Percentiles rank a stretch among this genome's conserved stretches.
These are phyloP conservation scores for Cottoperca gobio DNA, from an alignment of 2,797 vertebrate species.

Conservation along the genomic window DNA sequence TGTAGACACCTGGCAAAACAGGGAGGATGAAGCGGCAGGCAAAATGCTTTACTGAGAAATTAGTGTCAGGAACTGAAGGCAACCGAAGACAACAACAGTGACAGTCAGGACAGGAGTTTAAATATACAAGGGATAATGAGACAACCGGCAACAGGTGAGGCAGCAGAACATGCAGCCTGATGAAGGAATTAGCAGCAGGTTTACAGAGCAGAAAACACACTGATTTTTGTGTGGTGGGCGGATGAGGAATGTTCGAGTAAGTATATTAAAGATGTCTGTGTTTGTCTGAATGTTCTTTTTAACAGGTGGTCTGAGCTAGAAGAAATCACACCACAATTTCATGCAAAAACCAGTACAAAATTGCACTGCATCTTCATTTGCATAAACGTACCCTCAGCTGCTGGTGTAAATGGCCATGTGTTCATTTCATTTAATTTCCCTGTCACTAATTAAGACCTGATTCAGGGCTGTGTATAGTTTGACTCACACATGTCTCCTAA, in stretches of 20 bases:
- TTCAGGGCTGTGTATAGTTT: background rate
- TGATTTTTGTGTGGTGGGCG: constrained; percentile 4
- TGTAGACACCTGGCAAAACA: constrained; percentile 20
- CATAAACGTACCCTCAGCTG: background rate
- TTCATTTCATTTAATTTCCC: background rate
- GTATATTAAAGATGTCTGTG: background rate
- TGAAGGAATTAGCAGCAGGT: constrained; percentile 35
- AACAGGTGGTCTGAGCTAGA: constrained; percentile 1
- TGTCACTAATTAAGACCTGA: background rate
- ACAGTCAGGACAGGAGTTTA: constrained; percentile 45
- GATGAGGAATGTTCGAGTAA: background rate
- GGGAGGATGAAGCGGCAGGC: background rate
- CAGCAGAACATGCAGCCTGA: constrained; percentile 23
- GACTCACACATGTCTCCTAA: background rate
- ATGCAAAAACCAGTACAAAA: background rate
- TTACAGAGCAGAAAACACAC: constrained; percentile 3
- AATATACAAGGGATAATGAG: constrained; percentile 36
- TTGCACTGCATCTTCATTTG: background rate
- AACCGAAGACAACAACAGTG: constrained; percentile 18
- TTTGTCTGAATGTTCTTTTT: background rate
- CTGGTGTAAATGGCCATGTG: background rate
- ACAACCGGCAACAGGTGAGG: constrained; percentile 31
- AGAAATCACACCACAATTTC: constrained; percentile 1
- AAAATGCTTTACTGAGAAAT: constrained; percentile 24
- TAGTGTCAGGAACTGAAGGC: constrained; percentile 20